Conservation (phyloP, 2,888 invertebrate genomes). For the Craniophora ligustri region DNA sequence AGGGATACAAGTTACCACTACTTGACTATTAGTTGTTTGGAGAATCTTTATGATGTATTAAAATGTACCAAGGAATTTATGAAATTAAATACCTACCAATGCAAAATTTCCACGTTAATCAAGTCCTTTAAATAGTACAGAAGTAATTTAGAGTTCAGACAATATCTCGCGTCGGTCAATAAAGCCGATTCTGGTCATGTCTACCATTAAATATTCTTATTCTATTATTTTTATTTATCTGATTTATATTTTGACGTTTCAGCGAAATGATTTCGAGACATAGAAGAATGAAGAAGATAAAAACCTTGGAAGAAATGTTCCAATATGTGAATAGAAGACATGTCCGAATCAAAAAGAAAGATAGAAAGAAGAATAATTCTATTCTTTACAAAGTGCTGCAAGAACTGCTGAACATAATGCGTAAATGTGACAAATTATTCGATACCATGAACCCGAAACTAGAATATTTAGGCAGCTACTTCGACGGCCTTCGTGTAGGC, state of each 20-base stretch:
- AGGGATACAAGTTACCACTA: too few relatives aligned
- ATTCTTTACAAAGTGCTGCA: constrained; percentile 65
- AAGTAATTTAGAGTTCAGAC: too few relatives aligned
- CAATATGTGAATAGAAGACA: constrained; percentile 64
- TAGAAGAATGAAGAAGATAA: constrained; percentile 32
- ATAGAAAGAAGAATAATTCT: constrained; percentile 64
- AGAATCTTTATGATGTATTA: too few relatives aligned
- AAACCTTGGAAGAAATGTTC: constrained; percentile 63
- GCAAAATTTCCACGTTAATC: too few relatives aligned
- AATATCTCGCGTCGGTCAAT: too few relatives aligned
- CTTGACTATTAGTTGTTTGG: too few relatives aligned
- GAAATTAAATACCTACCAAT: too few relatives aligned
- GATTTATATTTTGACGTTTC: constrained; percentile 31
- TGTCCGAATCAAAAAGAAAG: constrained; percentile 65
- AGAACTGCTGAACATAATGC: constrained; percentile 65
- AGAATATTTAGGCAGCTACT: constrained; percentile 75
- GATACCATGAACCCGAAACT: constrained; percentile 69
- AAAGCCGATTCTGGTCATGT: too few relatives aligned
- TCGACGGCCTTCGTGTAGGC: constrained; percentile 72
- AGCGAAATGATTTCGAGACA: constrained; percentile 36
- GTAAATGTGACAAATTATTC: constrained; percentile 63
- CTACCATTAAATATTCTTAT: too few relatives aligned
- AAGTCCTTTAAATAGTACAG: too few relatives aligned
- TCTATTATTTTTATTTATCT: too few relatives aligned
- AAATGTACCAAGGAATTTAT: too few relatives aligned